These are phyloP conservation scores for Heliconius ethilla DNA, from an alignment of 2,888 invertebrate genomes.

Conservation along the genomic window DNA sequence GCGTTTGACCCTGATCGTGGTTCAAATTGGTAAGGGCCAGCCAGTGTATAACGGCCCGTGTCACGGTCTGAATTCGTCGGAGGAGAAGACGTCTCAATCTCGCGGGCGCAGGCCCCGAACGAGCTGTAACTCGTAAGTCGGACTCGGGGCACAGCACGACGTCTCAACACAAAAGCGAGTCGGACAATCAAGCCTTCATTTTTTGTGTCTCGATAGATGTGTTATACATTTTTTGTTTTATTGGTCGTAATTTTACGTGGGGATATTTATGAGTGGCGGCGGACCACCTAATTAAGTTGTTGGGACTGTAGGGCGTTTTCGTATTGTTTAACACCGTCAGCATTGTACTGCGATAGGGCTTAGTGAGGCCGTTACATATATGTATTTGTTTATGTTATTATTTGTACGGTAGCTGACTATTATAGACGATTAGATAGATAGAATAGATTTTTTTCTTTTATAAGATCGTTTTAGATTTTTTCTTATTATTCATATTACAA, in stretches of 20 bases:
- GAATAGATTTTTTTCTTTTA: slow-evolving; percentile 31
- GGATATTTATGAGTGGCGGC: slow-evolving; percentile 79
- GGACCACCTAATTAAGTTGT: slow-evolving; percentile 81
- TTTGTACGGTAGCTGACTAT: slow-evolving; percentile 70
- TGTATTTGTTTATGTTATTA: slow-evolving; percentile 56
- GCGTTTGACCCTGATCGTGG: slow-evolving; percentile 39
- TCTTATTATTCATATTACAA: background rate
- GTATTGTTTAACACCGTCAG: slow-evolving; percentile 74
- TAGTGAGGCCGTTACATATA: slow-evolving; percentile 61
- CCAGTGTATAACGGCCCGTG: slow-evolving; percentile 42
- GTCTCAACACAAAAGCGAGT: slow-evolving; percentile 74
- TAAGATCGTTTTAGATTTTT: slow-evolving; percentile 26
- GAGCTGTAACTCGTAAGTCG: too few relatives aligned
- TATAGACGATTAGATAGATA: slow-evolving; percentile 15
- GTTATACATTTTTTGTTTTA: slow-evolving; percentile 81
- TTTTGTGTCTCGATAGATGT: slow-evolving; percentile 80
- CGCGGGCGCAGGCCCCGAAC: slow-evolving; percentile 50
- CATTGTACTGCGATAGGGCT: slow-evolving; percentile 71
- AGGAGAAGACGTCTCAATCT: slow-evolving; percentile 51
- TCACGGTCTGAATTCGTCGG: slow-evolving; percentile 43
- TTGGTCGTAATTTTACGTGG: slow-evolving; percentile 80
- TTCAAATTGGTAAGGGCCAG: slow-evolving; percentile 35
- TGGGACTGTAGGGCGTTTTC: slow-evolving; percentile 69
- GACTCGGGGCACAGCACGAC: slow-evolving; percentile 65
- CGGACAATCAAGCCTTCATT: slow-evolving; percentile 77